Evolutionary conservation across 1,140 invertebrate species (phyloP).

Genomic region (Aphelenchoides avenae): DNA sequence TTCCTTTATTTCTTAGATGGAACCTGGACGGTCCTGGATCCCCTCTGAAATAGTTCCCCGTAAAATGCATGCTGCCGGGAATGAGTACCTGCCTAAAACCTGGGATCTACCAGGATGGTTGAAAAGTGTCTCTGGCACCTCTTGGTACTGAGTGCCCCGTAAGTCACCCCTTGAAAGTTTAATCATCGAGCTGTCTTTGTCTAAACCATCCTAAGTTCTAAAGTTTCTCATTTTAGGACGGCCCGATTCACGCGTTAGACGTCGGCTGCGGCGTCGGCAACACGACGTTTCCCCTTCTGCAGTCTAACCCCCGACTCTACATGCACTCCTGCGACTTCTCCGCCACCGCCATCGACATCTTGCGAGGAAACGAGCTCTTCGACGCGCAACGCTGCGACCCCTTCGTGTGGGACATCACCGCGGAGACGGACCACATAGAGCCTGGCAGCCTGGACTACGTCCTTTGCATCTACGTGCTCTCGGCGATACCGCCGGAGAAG

Average conservation of each 20-base stretch:
- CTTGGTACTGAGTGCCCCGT: too few species aligned
- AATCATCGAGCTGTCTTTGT: too few species aligned
- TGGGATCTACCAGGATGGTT: too few species aligned
- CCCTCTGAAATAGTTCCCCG: too few species aligned
- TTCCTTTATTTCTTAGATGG: too few species aligned
- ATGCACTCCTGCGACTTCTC: conserved; percentile 96
- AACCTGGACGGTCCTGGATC: too few species aligned
- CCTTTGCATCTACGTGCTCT: conserved; percentile 91
- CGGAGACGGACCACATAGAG: too few species aligned
- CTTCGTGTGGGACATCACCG: conserved; percentile 83
- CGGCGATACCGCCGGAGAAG: conserved; percentile 83
- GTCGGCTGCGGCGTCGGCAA: conserved; percentile 94
- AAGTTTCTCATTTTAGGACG: conserved; percentile 13
- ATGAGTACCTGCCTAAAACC: too few species aligned
- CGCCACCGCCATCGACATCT: conserved; percentile 77
- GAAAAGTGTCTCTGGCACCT: too few species aligned
- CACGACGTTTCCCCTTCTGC: conserved; percentile 85
- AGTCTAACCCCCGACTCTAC: conserved; percentile 72
- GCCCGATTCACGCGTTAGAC: conserved; percentile 53
- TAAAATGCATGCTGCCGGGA: too few species aligned
- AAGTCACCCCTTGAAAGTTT: too few species aligned
- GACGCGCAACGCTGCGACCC: conserved; percentile 70
- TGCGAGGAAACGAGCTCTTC: conserved; percentile 64
- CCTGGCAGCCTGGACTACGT: conserved; percentile 80
- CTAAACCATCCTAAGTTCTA: conserved; percentile 9